Conservation (phyloP, 23 tunicate genomes). For the Aplidium turbinatum region DNA sequence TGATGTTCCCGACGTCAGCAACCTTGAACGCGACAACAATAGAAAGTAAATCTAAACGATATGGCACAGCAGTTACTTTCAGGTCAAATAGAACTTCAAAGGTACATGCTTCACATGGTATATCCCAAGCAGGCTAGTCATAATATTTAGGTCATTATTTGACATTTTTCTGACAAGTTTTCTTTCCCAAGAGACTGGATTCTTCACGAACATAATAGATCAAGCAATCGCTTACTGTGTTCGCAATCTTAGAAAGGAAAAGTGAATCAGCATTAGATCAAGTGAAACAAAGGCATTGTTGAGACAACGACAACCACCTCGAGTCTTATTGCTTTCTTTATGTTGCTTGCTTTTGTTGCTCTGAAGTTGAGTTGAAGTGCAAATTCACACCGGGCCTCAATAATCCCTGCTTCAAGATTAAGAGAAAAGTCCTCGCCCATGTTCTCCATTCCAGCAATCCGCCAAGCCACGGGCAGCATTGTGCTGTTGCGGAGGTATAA, state of each 20-base stretch:
- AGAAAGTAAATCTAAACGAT: background rate
- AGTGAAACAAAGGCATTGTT: no score
- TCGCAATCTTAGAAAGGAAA: no score
- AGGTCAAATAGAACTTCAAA: background rate
- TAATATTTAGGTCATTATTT: no score
- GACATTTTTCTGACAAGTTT: no score
- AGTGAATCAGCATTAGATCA: no score
- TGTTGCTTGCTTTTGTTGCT: conserved; percentile 88
- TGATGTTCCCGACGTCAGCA: conserved; percentile 84
- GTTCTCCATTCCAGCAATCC: conserved; percentile 96
- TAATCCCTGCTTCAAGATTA: conserved; percentile 76
- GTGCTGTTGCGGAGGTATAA: conserved; percentile 88
- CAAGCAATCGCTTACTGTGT: no score
- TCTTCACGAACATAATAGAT: no score
- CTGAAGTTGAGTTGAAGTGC: conserved; percentile 85
- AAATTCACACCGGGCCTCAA: conserved; percentile 73
- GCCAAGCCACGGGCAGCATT: conserved; percentile 91
- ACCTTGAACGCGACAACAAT: conserved; percentile 38
- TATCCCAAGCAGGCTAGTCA: no score
- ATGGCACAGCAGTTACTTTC: background rate
- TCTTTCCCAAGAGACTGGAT: no score
- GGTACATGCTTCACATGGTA: no score
- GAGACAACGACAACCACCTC: no score
- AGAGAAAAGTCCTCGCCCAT: conserved; percentile 97
- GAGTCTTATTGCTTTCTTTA: conserved; percentile 81